Evolutionary conservation across 1,140 invertebrate genomes (phyloP).

Genomic region (Bombus affinis): DNA sequence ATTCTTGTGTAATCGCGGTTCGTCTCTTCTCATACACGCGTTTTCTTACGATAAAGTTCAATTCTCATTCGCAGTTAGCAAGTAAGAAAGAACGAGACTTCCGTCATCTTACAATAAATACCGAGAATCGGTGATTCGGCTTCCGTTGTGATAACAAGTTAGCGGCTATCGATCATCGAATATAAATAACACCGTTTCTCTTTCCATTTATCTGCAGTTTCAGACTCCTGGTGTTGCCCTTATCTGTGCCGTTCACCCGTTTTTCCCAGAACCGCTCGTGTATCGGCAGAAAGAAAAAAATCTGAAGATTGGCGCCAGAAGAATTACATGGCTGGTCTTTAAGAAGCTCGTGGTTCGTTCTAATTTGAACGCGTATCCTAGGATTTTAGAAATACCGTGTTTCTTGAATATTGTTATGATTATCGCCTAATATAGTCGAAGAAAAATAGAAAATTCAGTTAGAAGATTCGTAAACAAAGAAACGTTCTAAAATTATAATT

Average conservation of each 20-base stretch:
- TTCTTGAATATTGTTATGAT: too few relatives aligned
- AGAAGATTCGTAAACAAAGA: too few relatives aligned
- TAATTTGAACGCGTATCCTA: background rate
- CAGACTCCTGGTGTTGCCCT: slow-evolving; percentile 24
- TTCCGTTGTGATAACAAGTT: slow-evolving; percentile 44
- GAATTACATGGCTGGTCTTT: background rate
- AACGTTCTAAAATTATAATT: too few relatives aligned
- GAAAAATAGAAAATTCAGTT: too few relatives aligned
- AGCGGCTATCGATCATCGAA: slow-evolving; percentile 35
- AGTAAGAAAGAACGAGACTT: background rate
- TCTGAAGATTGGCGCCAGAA: slow-evolving; percentile 30
- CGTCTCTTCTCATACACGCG: background rate
- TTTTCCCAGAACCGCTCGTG: slow-evolving; percentile 48
- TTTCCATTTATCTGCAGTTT: slow-evolving; percentile 35
- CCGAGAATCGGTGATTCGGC: slow-evolving; percentile 44
- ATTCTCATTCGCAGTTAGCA: background rate
- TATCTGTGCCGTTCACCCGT: slow-evolving; percentile 60
- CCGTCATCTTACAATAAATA: slow-evolving; percentile 46
- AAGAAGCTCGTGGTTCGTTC: background rate
- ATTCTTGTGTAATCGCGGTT: slow-evolving; percentile 23
- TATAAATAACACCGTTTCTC: slow-evolving; percentile 43
- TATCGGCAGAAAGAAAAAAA: slow-evolving; percentile 23
- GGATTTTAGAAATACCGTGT: background rate
- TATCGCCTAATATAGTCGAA: too few relatives aligned
- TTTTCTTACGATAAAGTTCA: slow-evolving; percentile 19